These are phyloP conservation scores for Zootermopsis nevadensis DNA, from an alignment of 2,888 invertebrate species.

Conservation along the genomic window DNA sequence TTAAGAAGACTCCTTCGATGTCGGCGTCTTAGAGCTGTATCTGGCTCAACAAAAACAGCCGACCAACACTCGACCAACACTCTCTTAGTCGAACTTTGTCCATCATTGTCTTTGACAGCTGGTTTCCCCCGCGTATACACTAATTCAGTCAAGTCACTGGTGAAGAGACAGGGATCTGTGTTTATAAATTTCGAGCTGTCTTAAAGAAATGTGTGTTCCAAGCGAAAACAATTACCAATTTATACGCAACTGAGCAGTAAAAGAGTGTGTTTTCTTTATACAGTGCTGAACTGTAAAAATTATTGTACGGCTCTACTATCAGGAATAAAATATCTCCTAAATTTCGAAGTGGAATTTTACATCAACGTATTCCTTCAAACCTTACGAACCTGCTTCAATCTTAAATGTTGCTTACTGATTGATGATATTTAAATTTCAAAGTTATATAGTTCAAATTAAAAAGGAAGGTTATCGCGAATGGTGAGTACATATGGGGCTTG, in stretches of 20 bases:
- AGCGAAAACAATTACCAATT: constrained; percentile 6
- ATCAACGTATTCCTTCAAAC: not conserved
- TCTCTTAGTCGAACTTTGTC: not conserved
- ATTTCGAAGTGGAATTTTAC: not conserved
- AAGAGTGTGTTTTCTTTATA: not conserved
- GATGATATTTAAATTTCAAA: too few species aligned
- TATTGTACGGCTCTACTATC: not conserved
- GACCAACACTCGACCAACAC: too few species aligned
- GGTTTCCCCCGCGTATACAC: not conserved
- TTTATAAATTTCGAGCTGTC: not conserved
- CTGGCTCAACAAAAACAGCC: not conserved
- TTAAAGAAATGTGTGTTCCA: not conserved
- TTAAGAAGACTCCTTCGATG: not conserved
- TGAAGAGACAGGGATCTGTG: not conserved
- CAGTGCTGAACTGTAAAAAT: not conserved
- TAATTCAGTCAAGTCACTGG: constrained; percentile 1
- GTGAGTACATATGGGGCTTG: too few species aligned
- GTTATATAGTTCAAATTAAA: too few species aligned
- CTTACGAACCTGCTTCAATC: not conserved
- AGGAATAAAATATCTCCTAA: not conserved
- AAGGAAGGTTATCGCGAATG: too few species aligned
- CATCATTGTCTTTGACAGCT: constrained; percentile 14
- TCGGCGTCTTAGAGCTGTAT: not conserved
- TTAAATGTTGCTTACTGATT: too few species aligned
- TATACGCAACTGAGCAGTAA: not conserved